Conservation (phyloP, 1,140 invertebrate species). For the Steinernema khuongi region DNA sequence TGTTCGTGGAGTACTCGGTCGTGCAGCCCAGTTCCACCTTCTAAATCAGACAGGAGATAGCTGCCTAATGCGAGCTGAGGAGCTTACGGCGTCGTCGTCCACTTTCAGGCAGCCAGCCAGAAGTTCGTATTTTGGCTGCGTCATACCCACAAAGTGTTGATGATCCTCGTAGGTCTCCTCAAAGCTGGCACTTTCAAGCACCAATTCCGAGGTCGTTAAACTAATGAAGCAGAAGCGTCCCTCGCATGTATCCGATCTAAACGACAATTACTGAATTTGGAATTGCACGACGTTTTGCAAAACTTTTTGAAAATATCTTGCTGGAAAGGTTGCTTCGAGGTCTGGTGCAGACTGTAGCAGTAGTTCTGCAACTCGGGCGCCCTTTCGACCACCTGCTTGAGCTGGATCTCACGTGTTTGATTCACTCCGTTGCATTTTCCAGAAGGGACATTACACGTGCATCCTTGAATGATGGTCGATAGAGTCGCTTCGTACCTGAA, state of each 20-base stretch:
- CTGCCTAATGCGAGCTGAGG: neutral
- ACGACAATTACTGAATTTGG: conserved; percentile 10
- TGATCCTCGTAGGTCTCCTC: conserved; percentile 45
- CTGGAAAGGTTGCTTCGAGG: conserved; percentile 46
- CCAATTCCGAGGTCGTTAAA: conserved; percentile 53
- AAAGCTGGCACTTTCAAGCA: conserved; percentile 45
- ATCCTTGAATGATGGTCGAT: conserved; percentile 46
- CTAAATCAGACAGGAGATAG: conserved; percentile 34
- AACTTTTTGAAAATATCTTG: conserved; percentile 54
- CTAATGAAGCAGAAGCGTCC: conserved; percentile 57
- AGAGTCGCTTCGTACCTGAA: conserved; percentile 51
- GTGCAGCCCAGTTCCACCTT: conserved; percentile 54
- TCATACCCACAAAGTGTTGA: conserved; percentile 42
- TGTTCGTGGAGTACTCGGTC: conserved; percentile 49
- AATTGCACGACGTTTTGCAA: no score
- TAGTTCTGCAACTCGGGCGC: conserved; percentile 50
- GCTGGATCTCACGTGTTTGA: conserved; percentile 46
- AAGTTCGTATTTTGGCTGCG: conserved; percentile 47
- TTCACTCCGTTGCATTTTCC: conserved; percentile 54
- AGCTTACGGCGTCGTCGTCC: conserved; percentile 50
- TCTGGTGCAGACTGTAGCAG: conserved; percentile 52
- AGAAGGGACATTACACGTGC: conserved; percentile 54
- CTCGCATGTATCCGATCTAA: conserved; percentile 56
- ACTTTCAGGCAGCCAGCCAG: conserved; percentile 57
- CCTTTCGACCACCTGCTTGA: conserved; percentile 53